phyloP scores from a whole-genome alignment of 2,113 vertebrate genomes.

The Pygoscelis antarcticus region DNA sequence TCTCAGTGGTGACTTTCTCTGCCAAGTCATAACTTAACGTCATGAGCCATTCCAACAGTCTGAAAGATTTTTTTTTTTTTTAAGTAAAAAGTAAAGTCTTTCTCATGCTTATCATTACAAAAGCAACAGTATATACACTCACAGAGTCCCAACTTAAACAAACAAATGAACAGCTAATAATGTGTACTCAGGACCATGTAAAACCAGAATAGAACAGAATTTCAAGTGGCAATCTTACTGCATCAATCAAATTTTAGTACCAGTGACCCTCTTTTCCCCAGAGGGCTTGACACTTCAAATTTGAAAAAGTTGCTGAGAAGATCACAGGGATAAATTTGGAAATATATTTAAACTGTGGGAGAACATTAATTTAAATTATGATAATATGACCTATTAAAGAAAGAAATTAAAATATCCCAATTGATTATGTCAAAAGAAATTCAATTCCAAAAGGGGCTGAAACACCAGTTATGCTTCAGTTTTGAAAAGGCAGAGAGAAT shows the following conservation, averaged over 20 bases:
- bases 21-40: neutral
- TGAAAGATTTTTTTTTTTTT: neutral
- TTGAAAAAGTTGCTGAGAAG: neutral
- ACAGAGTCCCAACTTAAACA: neutral
- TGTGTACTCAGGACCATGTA: neutral
- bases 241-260: neutral
- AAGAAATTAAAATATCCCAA: conserved; percentile 30
- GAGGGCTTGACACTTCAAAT: neutral
- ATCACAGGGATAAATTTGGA: conserved; percentile 33
- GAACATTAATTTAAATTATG: conserved; percentile 47
- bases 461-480: neutral
- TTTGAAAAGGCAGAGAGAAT: neutral
- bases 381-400: conserved; percentile 57
- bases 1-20: neutral
- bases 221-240: neutral
- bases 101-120: neutral
- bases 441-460: neutral
- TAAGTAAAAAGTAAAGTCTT: neutral
- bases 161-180: neutral
- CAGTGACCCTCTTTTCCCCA: neutral
- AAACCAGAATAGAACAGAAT: neutral
- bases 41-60: neutral
- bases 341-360: conserved; percentile 1
- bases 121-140: neutral
- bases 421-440: neutral